Evolutionary conservation across 2,888 invertebrate species (phyloP).

Genomic region (Microplitis deprimator): DNA sequence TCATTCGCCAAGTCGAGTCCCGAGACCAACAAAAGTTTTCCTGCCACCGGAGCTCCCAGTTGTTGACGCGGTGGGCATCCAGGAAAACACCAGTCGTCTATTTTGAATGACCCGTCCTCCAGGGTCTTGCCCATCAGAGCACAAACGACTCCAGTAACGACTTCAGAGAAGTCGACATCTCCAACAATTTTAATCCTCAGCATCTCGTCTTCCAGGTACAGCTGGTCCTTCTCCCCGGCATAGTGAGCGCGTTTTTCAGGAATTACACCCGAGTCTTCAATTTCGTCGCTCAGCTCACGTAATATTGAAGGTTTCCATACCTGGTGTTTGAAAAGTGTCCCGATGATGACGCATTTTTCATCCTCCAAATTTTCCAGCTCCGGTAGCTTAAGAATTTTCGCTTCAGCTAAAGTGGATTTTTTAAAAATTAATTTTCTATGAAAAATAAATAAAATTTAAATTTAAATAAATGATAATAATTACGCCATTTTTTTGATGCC

Average conservation of each 20-base stretch:
- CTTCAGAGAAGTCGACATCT: constrained; percentile 75
- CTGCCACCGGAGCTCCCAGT: constrained; percentile 46
- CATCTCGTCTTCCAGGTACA: constrained; percentile 93
- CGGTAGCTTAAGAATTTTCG: constrained; percentile 75
- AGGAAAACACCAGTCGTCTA: constrained; percentile 84
- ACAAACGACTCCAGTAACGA: constrained; percentile 90
- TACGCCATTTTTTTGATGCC: constrained; percentile 80
- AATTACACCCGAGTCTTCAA: constrained; percentile 79
- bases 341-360: constrained; percentile 83
- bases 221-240: constrained; percentile 84
- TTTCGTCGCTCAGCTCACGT: constrained; percentile 91
- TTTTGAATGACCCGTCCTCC: constrained; percentile 62
- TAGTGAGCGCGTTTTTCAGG: constrained; percentile 82
- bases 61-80: constrained; percentile 73
- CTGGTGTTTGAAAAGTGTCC: constrained; percentile 94
- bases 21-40: constrained; percentile 74
- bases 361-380: constrained; percentile 83
- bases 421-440: neutral
- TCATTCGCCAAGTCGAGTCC: constrained; percentile 82
- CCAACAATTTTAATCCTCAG: constrained; percentile 88
- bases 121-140: constrained; percentile 79
- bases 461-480: constrained; percentile 36
- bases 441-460: constrained; percentile 29
- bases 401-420: constrained; percentile 46
- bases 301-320: constrained; percentile 93